Base-by-base conservation (phyloP, 2,888 invertebrate genomes). In the Chydorus sphaericus region DNA sequence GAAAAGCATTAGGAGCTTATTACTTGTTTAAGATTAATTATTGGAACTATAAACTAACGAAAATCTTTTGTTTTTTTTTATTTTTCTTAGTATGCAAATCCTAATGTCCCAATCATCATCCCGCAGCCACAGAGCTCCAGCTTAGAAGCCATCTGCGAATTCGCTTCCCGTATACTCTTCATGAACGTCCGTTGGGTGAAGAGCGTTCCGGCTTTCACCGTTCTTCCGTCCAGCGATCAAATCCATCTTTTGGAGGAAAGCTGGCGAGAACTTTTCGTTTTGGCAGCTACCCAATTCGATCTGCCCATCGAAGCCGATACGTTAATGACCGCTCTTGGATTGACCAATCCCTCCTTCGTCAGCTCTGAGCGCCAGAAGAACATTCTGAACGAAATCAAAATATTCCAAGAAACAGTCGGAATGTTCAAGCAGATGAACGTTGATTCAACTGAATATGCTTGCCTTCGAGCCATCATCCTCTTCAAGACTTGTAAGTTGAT, bases 171-270 rank as follows among this genome's bases (percentile, higher is more conserved):
- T 53, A 73, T 93, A n/a, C 77, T 97, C 0, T 91, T 94, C 68
- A 81, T 87, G 75, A 92, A 90, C 67, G 83, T 94, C 0, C 83
- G 83, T 65, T 94, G 92, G 90, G 81, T 87, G 0, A 85, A 85
- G 66, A 83, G 78, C 58, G 74, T 92, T 1, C 81, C 84, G 0
- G 79, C 82, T 0, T 89, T 91, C 65, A 78, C 81, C 0, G 75
- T 79, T 1, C 71, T 96, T 10, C 79, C 84, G 5, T 71, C 83
- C 61, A 70, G 80, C 23, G 94, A 96, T 67, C 87, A 79, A 70
- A 66, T 86, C 20, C 68, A 81, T 0, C 73, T 96, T 0, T 69
- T 96, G 39, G 86, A 89, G 68, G 83, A 88, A 63, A 84, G 88
- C 2, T 96, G 96, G 96, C 75, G 85, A 57, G 92, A 94, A 64